phyloP scores from a whole-genome alignment of 1,140 invertebrate species.

The Lamellibrachia luymesi region DNA sequence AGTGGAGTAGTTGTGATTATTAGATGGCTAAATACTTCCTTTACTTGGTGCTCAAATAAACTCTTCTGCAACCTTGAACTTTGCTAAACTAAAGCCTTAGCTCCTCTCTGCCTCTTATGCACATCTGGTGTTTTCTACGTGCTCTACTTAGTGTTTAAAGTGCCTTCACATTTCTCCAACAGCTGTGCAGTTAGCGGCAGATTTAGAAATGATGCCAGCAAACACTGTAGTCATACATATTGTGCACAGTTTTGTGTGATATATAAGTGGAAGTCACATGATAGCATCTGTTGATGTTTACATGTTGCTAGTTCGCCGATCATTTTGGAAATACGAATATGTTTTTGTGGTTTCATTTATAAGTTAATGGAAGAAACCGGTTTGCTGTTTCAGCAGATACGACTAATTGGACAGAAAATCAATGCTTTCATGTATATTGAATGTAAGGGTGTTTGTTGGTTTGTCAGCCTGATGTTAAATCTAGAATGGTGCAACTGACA shows the following conservation, averaged over 20 bases:
- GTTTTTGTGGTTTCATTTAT: neutral
- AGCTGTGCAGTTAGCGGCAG: neutral
- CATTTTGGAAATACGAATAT: neutral
- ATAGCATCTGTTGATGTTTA: neutral
- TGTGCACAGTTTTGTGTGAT: neutral
- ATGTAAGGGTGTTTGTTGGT: neutral
- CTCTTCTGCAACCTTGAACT: neutral
- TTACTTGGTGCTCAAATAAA: neutral
- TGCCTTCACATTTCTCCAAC: neutral
- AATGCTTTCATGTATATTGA: neutral
- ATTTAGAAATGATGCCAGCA: neutral
- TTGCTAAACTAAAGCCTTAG: neutral
- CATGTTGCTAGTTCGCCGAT: neutral
- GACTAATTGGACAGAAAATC: neutral
- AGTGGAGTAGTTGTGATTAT: neutral
- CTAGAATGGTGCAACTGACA: neutral
- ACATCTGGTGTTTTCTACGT: neutral
- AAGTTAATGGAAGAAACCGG: neutral
- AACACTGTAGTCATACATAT: neutral
- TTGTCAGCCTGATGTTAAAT: neutral
- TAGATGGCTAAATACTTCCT: neutral
- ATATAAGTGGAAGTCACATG: neutral
- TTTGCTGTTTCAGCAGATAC: neutral
- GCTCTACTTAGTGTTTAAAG: neutral
- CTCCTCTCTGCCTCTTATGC: neutral